These are phyloP conservation scores for Saccopteryx leptura DNA, from an alignment of 2,113 vertebrate species.

Conservation along the genomic window DNA sequence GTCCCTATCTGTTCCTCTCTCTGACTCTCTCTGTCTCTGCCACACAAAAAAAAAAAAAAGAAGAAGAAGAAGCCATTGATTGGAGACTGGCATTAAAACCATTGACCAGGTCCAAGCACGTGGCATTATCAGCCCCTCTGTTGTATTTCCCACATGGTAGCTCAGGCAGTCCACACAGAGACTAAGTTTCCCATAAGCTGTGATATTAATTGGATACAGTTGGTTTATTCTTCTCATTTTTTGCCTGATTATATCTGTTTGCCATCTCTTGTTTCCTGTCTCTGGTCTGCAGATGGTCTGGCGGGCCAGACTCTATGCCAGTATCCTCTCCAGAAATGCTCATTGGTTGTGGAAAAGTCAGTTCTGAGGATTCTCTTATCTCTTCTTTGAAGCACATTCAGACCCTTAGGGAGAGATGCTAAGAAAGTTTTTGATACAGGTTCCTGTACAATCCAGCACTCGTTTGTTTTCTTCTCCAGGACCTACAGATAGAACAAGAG, in stretches of 20 bases:
- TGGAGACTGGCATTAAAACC: neutral
- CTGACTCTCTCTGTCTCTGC: too few species aligned
- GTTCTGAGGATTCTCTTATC: neutral
- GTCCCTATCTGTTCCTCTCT: too few species aligned
- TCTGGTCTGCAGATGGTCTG: neutral
- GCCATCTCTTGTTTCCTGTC: neutral
- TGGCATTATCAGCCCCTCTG: neutral
- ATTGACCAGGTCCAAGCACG: neutral
- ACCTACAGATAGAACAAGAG: conserved; percentile 96
- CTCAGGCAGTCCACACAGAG: neutral
- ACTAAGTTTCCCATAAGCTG: neutral
- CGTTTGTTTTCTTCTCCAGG: conserved; percentile 87
- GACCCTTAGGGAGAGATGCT: neutral
- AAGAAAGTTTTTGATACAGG: neutral
- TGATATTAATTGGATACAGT: neutral
- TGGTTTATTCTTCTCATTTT: neutral
- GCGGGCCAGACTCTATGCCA: neutral
- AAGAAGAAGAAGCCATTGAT: neutral
- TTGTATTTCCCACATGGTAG: neutral
- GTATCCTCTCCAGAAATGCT: neutral
- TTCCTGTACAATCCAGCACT: neutral
- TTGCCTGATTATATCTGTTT: neutral
- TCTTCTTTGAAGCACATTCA: neutral
- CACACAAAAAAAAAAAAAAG: too few species aligned
- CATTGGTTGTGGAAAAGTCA: neutral